phyloP scores from a whole-genome alignment of 2,113 vertebrate species.

The Petromus typicus region DNA sequence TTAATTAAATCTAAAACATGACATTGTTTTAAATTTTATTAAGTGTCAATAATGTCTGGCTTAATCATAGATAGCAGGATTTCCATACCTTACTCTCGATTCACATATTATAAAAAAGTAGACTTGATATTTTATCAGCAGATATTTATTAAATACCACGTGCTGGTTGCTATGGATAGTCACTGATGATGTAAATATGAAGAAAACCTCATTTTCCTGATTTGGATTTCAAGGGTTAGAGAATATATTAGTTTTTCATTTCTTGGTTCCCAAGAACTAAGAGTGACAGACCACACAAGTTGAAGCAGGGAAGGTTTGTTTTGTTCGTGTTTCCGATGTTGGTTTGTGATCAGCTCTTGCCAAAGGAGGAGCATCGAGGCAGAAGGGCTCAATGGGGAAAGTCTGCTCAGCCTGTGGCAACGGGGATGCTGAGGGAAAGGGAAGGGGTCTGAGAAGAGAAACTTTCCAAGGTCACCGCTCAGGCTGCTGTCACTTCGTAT shows the following conservation, averaged over 20 bases:
- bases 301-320: neutral
- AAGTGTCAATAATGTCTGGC: neutral
- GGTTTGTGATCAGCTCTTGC: neutral
- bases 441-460: neutral
- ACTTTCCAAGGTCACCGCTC: neutral
- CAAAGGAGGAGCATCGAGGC: neutral
- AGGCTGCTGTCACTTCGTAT: neutral
- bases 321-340: neutral
- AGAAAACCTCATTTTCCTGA: neutral
- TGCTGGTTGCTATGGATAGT: neutral
- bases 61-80: neutral
- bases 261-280: neutral
- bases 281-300: neutral
- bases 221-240: constrained; percentile 38
- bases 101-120: neutral
- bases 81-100: constrained; percentile 3
- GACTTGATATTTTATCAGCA: neutral
- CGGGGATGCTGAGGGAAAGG: neutral
- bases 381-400: neutral
- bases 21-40: neutral
- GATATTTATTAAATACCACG: neutral
- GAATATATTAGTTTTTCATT: neutral
- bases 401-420: neutral
- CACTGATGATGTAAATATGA: neutral
- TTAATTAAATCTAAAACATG: neutral